Evolutionary conservation across 2,113 vertebrate species (phyloP).

Genomic region (Cyprinodon brontotheroides): DNA sequence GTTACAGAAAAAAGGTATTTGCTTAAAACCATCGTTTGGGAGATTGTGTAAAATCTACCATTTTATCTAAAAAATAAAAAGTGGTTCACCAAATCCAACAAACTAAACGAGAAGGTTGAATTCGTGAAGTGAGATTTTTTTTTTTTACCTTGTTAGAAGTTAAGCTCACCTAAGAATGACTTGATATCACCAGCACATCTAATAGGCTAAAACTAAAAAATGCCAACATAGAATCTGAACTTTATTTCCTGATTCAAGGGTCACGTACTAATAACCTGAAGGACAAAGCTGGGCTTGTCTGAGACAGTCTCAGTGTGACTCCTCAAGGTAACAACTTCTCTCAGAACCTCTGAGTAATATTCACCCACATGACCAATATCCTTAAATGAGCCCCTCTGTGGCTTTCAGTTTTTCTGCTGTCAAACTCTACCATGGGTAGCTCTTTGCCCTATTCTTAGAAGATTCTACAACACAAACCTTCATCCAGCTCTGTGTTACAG

Average conservation of each 20-base stretch:
- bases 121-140: neutral
- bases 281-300: conserved; percentile 27
- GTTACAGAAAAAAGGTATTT: no score
- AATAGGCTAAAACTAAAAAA: conserved; percentile 44
- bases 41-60: no score
- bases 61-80: neutral
- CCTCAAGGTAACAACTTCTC: conserved; percentile 14
- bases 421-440: conserved; percentile 54
- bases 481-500: conserved; percentile 59
- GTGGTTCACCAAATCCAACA: neutral
- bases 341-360: conserved; percentile 56
- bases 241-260: conserved; percentile 31
- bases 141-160: conserved; percentile 5
- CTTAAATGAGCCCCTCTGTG: conserved; percentile 49
- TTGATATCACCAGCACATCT: conserved; percentile 9
- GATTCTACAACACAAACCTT: conserved; percentile 42
- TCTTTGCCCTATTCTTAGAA: conserved; percentile 62
- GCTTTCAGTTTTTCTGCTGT: conserved; percentile 53
- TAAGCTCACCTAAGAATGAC: neutral
- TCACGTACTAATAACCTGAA: conserved; percentile 53
- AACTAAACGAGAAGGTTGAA: neutral
- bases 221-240: conserved; percentile 49
- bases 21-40: no score
- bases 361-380: conserved; percentile 51
- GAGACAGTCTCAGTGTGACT: conserved; percentile 20